Conservation (phyloP, 2,888 invertebrate species). For the Acleris emargana region DNA sequence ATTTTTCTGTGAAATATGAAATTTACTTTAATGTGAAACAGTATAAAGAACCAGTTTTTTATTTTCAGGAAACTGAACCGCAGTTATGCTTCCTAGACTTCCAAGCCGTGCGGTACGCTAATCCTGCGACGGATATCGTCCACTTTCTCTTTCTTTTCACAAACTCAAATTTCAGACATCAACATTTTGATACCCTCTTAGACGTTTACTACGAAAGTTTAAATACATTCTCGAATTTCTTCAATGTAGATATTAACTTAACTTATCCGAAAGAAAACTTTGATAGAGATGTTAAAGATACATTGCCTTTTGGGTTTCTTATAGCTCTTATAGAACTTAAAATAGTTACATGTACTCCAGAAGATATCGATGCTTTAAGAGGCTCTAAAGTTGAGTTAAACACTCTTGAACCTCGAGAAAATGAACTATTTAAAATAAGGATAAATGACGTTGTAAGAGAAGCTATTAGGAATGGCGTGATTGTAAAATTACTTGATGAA, state of each 20-base stretch:
- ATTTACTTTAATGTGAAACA: too few relatives aligned
- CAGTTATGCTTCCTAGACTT: constrained; percentile 69
- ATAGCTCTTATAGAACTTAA: constrained; percentile 64
- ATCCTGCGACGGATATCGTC: constrained; percentile 65
- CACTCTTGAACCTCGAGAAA: constrained; percentile 43
- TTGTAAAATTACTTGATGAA: constrained; percentile 54
- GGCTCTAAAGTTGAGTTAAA: constrained; percentile 45
- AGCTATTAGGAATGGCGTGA: constrained; percentile 55
- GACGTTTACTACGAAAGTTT: constrained; percentile 60
- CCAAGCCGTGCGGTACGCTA: constrained; percentile 69
- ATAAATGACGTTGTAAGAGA: constrained; percentile 68
- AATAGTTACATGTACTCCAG: constrained; percentile 53
- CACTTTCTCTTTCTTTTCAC: constrained; percentile 68
- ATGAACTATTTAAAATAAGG: constrained; percentile 52
- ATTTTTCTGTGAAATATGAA: too few relatives aligned
- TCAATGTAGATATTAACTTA: constrained; percentile 52
- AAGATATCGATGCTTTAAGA: constrained; percentile 51
- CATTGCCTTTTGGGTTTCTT: constrained; percentile 61
- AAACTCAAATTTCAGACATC: constrained; percentile 61
- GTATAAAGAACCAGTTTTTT: constrained; percentile 7
- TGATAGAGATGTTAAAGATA: constrained; percentile 55
- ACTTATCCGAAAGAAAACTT: constrained; percentile 59
- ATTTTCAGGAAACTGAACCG: constrained; percentile 54
- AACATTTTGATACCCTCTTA: constrained; percentile 56
- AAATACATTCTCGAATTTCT: constrained; percentile 53